Conservation (phyloP, 2,888 invertebrate genomes). For the Diogma glabrata region DNA sequence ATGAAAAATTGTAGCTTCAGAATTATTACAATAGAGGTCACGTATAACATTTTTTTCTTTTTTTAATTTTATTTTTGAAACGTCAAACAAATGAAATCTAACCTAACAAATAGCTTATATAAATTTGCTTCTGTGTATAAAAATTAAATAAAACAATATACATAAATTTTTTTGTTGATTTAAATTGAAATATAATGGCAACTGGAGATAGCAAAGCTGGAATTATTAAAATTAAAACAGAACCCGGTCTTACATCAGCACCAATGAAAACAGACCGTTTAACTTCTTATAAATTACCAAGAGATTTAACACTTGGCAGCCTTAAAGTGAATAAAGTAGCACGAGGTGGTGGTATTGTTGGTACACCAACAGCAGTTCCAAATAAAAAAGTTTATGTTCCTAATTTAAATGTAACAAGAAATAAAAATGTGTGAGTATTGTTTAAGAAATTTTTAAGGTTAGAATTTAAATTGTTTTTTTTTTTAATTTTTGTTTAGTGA, state of each 20-base stretch:
- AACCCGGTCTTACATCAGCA: conserved; percentile 14
- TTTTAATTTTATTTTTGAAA: not conserved
- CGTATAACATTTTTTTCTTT: too few relatives aligned
- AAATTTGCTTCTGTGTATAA: not conserved
- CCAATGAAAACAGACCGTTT: conserved; percentile 27
- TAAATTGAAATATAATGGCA: not conserved
- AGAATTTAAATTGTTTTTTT: too few relatives aligned
- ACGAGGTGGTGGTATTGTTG: conserved; percentile 28
- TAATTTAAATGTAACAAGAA: conserved; percentile 47
- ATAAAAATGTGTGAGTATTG: conserved; percentile 39
- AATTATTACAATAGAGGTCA: too few relatives aligned
- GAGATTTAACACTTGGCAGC: conserved; percentile 46
- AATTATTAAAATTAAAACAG: conserved; percentile 7
- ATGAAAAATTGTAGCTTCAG: too few relatives aligned
- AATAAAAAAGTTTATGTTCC: conserved; percentile 48
- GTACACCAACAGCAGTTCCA: conserved; percentile 23
- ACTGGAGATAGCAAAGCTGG: conserved; percentile 5
- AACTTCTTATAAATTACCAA: conserved; percentile 41
- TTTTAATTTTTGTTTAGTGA: too few relatives aligned
- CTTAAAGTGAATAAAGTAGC: conserved; percentile 22
- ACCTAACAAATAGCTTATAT: not conserved
- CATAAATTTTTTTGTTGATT: not conserved
- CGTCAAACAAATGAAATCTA: conserved; percentile 8
- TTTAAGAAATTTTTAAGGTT: too few relatives aligned
- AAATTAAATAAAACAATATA: not conserved